Conservation (phyloP, 2,888 invertebrate species). For the Cyclophora punctaria region DNA sequence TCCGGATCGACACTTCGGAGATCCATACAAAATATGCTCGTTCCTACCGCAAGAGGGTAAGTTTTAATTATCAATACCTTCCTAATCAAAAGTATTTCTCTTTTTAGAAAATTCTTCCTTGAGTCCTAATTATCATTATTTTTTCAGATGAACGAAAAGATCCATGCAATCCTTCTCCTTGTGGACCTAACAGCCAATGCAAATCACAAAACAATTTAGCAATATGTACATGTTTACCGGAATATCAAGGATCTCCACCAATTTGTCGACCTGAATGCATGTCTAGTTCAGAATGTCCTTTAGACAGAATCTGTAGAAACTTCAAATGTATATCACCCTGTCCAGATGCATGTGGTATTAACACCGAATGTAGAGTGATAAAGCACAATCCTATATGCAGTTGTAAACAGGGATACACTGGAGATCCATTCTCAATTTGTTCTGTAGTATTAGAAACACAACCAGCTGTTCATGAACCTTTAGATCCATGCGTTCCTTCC, state of each 20-base stretch:
- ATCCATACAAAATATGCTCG: conserved; percentile 80
- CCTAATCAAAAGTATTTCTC: no score
- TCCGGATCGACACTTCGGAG: conserved; percentile 78
- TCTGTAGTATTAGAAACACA: conserved; percentile 41
- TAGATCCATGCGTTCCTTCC: conserved; percentile 82
- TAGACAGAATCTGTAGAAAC: conserved; percentile 79
- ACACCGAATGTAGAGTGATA: conserved; percentile 81
- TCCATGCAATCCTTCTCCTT: conserved; percentile 82
- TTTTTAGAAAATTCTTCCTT: neutral
- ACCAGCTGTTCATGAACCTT: conserved; percentile 30
- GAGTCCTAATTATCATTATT: neutral
- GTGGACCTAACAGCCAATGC: conserved; percentile 83
- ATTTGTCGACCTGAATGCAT: conserved; percentile 82
- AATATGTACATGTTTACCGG: conserved; percentile 82
- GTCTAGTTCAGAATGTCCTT: conserved; percentile 79
- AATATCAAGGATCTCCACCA: conserved; percentile 80
- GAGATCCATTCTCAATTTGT: conserved; percentile 78
- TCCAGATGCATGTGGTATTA: conserved; percentile 80
- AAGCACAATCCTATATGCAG: conserved; percentile 82
- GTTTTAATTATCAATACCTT: conserved; percentile 21
- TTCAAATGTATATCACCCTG: conserved; percentile 84
- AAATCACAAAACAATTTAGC: conserved; percentile 73
- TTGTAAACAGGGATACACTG: conserved; percentile 77
- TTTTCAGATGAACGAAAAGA: conserved; percentile 49
- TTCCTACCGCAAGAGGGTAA: conserved; percentile 71